Conservation (phyloP, 64 coral and sea anemone genomes). For the Catalaphyllia jardinei region DNA sequence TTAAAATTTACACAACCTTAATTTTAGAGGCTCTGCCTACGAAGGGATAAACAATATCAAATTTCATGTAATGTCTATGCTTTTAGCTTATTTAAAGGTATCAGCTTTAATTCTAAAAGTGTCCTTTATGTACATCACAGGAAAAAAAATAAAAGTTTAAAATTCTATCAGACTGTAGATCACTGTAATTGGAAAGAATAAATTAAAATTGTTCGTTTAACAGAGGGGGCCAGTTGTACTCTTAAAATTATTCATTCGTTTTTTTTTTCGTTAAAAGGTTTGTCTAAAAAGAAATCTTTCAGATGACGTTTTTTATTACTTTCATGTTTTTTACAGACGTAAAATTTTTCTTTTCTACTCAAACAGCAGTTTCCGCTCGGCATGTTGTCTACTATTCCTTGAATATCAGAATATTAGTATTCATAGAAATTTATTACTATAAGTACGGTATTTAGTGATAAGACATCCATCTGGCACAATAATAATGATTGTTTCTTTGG, state of each 20-base stretch:
- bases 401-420: too few relatives aligned
- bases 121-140: too few relatives aligned
- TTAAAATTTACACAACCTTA: background rate
- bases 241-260: slow-evolving; percentile 6
- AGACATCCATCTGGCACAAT: background rate
- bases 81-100: too few relatives aligned
- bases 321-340: background rate
- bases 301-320: background rate
- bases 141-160: too few relatives aligned
- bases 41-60: background rate
- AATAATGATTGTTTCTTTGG: background rate
- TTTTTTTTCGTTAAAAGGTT: background rate
- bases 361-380: background rate
- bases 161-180: too few relatives aligned
- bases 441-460: background rate
- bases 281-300: background rate
- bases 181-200: too few relatives aligned
- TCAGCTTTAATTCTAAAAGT: too few relatives aligned
- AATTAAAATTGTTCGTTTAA: too few relatives aligned
- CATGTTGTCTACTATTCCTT: too few relatives aligned
- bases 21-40: background rate
- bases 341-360: background rate
- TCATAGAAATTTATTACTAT: background rate
- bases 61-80: background rate
- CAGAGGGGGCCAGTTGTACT: too few relatives aligned